Percentiles rank a stretch among this genome's conserved stretches.
phyloP scores from a whole-genome alignment of 2,888 invertebrate species.

The Brachyptera risi region DNA sequence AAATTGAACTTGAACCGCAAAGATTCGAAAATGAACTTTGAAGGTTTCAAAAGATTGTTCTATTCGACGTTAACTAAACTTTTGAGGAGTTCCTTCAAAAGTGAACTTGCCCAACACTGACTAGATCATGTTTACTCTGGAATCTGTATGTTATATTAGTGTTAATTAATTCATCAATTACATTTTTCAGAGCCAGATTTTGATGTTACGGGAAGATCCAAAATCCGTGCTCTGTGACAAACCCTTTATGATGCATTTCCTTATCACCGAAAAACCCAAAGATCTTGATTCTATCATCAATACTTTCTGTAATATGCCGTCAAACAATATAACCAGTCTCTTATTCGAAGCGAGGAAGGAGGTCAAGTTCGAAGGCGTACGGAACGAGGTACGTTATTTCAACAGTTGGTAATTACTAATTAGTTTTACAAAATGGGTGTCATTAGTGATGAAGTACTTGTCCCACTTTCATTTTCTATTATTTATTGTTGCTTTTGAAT shows the following conservation, averaged over 20 bases:
- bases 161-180: neutral
- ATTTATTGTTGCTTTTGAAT: no score
- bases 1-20: no score
- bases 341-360: slow-evolving; percentile 10
- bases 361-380: slow-evolving; percentile 11
- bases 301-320: slow-evolving; percentile 20
- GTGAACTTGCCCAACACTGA: neutral
- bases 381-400: slow-evolving; percentile 26
- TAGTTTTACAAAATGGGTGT: neutral
- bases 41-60: no score
- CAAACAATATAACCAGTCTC: slow-evolving; percentile 11
- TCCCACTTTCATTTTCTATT: no score
- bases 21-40: no score
- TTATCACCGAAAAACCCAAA: slow-evolving; percentile 9
- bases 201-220: slow-evolving; percentile 21
- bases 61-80: no score
- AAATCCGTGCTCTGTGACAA: slow-evolving; percentile 24
- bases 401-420: no score
- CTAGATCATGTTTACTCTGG: neutral
- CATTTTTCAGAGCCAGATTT: slow-evolving; percentile 14
- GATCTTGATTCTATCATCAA: slow-evolving; percentile 13
- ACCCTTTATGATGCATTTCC: slow-evolving; percentile 6
- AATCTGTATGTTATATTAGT: neutral
- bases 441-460: no score
- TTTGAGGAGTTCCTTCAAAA: no score